Conservation (phyloP, 2,113 vertebrate species). For the Ellobius talpinus region DNA sequence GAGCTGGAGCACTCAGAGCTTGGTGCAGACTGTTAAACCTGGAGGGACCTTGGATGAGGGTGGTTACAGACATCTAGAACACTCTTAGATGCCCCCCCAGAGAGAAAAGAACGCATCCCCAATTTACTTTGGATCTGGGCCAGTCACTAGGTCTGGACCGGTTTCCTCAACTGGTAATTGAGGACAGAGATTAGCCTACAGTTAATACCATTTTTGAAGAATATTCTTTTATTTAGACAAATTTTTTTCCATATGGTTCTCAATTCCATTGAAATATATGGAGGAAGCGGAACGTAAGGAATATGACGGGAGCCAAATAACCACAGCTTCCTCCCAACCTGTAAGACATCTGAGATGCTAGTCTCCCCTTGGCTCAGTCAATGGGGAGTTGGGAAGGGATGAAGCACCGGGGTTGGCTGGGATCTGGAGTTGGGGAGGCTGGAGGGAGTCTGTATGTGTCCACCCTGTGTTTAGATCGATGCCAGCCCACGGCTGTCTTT, state of each 20-base stretch:
- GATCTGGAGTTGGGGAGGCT: neutral
- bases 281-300: neutral
- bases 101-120: neutral
- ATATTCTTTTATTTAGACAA: neutral
- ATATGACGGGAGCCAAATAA: neutral
- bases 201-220: neutral
- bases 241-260: neutral
- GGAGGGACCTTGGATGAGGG: neutral
- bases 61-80: neutral
- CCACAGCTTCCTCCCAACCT: no score
- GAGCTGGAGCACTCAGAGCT: neutral
- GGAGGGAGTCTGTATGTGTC: neutral
- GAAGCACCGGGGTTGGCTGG: neutral
- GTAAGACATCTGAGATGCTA: neutral
- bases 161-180: neutral
- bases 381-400: neutral
- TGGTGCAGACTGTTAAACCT: neutral
- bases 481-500: neutral
- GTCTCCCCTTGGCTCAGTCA: neutral
- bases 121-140: neutral
- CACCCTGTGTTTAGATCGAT: constrained; percentile 2
- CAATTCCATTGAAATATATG: neutral
- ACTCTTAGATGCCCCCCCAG: neutral
- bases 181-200: neutral
- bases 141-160: neutral